phyloP scores from a whole-genome alignment of 1,140 invertebrate genomes.

The Platorchestia sp. region DNA sequence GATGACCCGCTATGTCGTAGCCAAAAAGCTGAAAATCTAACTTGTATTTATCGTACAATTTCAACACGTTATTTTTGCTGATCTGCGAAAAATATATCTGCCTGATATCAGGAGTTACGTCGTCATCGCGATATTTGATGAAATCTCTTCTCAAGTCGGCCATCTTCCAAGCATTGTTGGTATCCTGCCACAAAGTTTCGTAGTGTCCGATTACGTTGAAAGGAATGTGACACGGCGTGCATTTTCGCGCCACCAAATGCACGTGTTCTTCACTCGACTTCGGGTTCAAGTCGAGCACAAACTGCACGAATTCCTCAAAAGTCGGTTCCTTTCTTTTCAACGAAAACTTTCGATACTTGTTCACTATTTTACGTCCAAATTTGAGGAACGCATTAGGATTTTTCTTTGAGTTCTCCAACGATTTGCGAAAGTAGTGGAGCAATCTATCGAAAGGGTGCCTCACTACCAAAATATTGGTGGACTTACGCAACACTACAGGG shows the following conservation, averaged over 20 bases:
- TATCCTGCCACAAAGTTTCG: conserved; percentile 64
- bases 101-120: conserved; percentile 57
- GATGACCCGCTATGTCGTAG: conserved; percentile 59
- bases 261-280: conserved; percentile 60
- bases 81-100: conserved; percentile 62
- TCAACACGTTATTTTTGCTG: conserved; percentile 56
- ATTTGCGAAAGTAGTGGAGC: conserved; percentile 60
- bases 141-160: conserved; percentile 57
- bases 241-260: conserved; percentile 57
- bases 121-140: conserved; percentile 56
- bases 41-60: conserved; percentile 61
- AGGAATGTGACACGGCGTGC: conserved; percentile 63
- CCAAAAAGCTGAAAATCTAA: conserved; percentile 65
- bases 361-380: conserved; percentile 62
- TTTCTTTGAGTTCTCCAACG: conserved; percentile 61
- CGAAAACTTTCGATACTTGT: conserved; percentile 56
- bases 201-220: conserved; percentile 61
- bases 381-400: conserved; percentile 61
- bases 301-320: conserved; percentile 62
- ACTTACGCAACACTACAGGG: conserved; percentile 57
- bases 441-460: conserved; percentile 63
- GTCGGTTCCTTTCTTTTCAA: conserved; percentile 57
- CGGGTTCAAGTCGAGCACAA: conserved; percentile 58
- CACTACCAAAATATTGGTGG: conserved; percentile 59
- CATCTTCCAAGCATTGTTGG: conserved; percentile 60